phyloP scores from a whole-genome alignment of 2,797 vertebrate genomes.

The Oceanodroma leucorhoa region DNA sequence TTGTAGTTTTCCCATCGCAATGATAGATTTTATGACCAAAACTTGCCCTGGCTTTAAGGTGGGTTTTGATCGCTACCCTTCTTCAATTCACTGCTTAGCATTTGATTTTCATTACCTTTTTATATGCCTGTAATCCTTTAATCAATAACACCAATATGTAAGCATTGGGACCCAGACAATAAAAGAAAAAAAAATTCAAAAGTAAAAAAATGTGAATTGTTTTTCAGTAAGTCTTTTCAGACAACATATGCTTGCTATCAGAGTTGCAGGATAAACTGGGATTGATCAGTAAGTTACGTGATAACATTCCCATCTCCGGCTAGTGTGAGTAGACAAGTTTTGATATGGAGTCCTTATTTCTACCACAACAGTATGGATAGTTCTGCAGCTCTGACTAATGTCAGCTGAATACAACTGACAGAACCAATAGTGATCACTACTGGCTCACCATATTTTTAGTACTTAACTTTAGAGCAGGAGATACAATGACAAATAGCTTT shows the following conservation, averaged over 20 bases:
- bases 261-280: background rate
- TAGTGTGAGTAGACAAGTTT: background rate
- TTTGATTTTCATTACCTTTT: background rate
- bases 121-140: background rate
- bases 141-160: background rate
- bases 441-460: background rate
- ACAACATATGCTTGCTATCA: background rate
- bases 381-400: background rate
- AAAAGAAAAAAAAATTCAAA: background rate
- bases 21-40: background rate
- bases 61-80: background rate
- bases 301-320: background rate
- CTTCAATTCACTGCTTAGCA: background rate
- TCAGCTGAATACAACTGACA: background rate
- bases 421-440: background rate
- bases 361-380: background rate
- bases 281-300: background rate
- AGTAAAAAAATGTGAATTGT: rapidly evolving
- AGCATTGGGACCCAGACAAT: background rate
- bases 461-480: background rate
- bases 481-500: background rate
- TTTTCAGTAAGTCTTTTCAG: background rate
- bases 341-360: background rate
- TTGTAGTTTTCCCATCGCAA: background rate
- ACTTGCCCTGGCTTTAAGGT: background rate